Conservation (phyloP, 1,140 invertebrate genomes). For the Panagrolaimus sp. region DNA sequence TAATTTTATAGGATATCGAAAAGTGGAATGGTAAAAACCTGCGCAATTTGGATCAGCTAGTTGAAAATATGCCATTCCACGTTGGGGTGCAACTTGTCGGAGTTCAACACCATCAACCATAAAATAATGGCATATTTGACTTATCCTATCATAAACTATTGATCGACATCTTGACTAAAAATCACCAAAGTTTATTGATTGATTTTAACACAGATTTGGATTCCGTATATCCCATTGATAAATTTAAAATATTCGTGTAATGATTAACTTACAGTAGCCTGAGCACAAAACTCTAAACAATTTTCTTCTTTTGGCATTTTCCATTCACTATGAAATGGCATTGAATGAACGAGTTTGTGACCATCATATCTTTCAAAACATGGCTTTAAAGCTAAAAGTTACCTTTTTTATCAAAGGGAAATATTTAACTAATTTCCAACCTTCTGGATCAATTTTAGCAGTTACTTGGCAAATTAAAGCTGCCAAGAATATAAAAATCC, state of each 20-base stretch:
- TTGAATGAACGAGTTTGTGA: not conserved
- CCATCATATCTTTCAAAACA: conserved; percentile 4
- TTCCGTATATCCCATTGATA: too few relatives aligned
- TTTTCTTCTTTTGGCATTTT: not conserved
- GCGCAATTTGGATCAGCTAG: conserved; percentile 7
- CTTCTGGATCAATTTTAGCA: too few relatives aligned
- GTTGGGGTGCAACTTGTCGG: not conserved
- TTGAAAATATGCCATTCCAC: conserved; percentile 8
- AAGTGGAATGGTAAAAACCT: not conserved
- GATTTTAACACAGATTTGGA: not conserved
- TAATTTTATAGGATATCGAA: not conserved
- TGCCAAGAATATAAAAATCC: too few relatives aligned
- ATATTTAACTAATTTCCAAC: too few relatives aligned
- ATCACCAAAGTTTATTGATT: not conserved
- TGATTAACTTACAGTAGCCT: conserved; percentile 7
- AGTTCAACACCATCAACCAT: conserved; percentile 14
- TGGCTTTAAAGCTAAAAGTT: not conserved
- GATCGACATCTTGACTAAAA: conserved; percentile 10
- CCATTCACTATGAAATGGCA: conserved; percentile 1
- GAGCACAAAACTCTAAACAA: not conserved
- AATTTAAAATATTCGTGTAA: not conserved
- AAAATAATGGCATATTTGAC: conserved; percentile 5
- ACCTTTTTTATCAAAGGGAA: too few relatives aligned
- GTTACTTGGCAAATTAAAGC: too few relatives aligned
- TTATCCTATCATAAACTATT: conserved; percentile 9